These are phyloP conservation scores for Rhadina sibilatrix DNA, from an alignment of 2,113 vertebrate species.

Conservation along the genomic window DNA sequence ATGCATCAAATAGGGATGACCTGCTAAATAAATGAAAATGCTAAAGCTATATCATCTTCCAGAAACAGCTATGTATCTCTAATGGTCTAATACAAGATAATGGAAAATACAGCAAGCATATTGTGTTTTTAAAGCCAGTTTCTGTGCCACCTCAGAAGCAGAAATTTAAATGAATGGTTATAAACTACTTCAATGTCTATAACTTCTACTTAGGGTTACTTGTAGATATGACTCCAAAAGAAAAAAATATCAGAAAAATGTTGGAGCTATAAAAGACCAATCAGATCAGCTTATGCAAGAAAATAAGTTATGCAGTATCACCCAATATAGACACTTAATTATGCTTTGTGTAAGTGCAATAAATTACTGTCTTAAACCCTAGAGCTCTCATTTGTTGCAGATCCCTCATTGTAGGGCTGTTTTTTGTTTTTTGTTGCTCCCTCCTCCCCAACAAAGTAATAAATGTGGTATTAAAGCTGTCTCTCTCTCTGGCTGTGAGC, in stretches of 20 bases:
- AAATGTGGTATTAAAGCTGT: neutral
- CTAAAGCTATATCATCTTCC: neutral
- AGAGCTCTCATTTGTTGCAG: slow-evolving; percentile 6
- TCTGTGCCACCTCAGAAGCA: neutral
- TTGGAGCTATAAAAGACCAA: neutral
- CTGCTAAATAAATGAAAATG: slow-evolving; percentile 22
- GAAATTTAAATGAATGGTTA: neutral
- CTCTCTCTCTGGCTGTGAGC: slow-evolving; percentile 24
- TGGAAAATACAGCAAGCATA: neutral
- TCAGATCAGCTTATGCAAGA: neutral
- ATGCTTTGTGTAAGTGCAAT: neutral
- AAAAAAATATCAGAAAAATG: neutral
- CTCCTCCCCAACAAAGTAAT: neutral
- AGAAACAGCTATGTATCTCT: neutral
- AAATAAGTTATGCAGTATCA: neutral
- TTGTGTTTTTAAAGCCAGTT: slow-evolving; percentile 21
- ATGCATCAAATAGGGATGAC: slow-evolving; percentile 7
- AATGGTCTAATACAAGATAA: neutral
- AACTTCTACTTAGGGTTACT: neutral
- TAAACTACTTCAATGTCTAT: neutral
- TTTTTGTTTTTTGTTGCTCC: neutral
- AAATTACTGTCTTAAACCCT: slow-evolving; percentile 13
- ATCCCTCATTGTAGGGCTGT: neutral
- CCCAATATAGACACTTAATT: neutral
- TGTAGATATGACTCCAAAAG: neutral